Evolutionary conservation across 2,888 invertebrate species (phyloP).

Genomic region (Nezara viridula): DNA sequence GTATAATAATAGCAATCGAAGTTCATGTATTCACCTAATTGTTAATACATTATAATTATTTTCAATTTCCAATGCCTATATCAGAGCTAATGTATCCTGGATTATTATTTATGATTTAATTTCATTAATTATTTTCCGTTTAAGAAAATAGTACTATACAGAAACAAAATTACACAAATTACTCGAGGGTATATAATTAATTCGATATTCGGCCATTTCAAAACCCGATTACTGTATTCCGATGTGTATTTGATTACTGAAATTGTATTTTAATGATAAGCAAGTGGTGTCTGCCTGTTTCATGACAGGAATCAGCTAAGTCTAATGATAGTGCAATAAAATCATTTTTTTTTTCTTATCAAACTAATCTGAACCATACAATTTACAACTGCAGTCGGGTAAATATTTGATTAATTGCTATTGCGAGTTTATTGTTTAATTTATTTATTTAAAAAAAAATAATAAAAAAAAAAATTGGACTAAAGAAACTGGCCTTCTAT

Average conservation of each 20-base stretch:
- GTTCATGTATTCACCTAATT: background rate
- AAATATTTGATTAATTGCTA: no score
- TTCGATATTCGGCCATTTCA: background rate
- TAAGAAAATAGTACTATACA: background rate
- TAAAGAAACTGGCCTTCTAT: no score
- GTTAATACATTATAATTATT: background rate
- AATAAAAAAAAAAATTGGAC: no score
- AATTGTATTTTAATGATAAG: background rate
- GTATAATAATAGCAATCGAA: background rate
- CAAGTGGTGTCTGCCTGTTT: background rate
- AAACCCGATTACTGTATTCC: background rate
- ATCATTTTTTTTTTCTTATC: background rate
- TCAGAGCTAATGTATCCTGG: background rate
- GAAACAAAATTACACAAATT: background rate
- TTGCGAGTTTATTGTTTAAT: no score
- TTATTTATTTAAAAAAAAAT: no score
- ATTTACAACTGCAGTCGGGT: no score
- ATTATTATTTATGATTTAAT: constrained; percentile 12
- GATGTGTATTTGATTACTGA: background rate
- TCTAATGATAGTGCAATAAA: no score
- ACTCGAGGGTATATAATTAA: background rate
- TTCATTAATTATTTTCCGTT: background rate
- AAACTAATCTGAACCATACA: background rate
- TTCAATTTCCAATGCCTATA: background rate
- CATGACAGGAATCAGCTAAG: background rate